Evolutionary conservation across 2,797 vertebrate genomes (phyloP), one percentile per base, ranked within the genome.

Genomic region (Chloroceryle inda): DNA sequence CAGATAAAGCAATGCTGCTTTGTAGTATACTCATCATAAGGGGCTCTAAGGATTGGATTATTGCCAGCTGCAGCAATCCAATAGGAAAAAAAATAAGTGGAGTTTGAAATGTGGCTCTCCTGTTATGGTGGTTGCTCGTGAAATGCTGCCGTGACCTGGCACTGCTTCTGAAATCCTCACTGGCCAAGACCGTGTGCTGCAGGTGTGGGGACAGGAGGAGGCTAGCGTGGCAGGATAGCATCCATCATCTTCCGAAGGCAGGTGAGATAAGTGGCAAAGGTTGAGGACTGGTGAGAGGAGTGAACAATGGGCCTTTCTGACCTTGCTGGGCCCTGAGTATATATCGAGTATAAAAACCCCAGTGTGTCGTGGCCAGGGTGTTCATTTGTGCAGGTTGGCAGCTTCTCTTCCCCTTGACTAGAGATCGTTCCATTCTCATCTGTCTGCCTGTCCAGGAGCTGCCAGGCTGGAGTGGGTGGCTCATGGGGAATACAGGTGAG

Each of bases 41-140:
- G 52, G 56, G 49, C 55, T 92, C 88, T 92, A 81, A 52, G 73
- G 76, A 64, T 64, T 92, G 69, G 21, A 78, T 90, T 94, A 42
- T 72, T 93, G 73, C 56, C 10, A 24, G 74, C 56, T 91, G 49
- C 58, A 81, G 45, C 92, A 88, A 68, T 84, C 45, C 22, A 40
- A 53, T 58, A 29, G 8, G 20, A 12, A 23, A 52, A 42, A 27
- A 15, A 6, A 26, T 47, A 55, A 16, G 19, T 40, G 6, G 23
- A 52, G 26, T 61, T 84, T 77, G 73, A 13, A 59, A 52, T 40
- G 10, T 35, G n/a, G 4, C 55, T 73, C 5, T 66, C 5, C 63
- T 72, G 6, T 67, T 69, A 3, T 2, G 11, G 18, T 62, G 50
- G 6, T 31, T 79, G 55, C 23, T 75, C 5, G 21, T 82, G 89